Percentiles rank a stretch among this genome's conserved stretches.
phyloP scores from a whole-genome alignment of 2,797 vertebrate genomes.

The Danio choprae region DNA sequence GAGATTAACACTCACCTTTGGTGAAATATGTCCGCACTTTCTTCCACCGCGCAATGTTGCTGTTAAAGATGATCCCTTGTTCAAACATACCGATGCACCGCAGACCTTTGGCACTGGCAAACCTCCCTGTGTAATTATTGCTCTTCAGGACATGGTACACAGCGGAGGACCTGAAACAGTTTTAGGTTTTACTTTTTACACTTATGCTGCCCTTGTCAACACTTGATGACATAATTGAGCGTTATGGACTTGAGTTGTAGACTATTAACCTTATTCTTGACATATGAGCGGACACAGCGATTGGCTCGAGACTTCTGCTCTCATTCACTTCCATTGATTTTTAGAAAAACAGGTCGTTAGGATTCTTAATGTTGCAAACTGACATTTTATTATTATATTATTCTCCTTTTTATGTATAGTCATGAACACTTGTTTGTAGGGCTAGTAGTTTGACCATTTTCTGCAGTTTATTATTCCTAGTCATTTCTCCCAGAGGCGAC shows the following conservation, averaged over 20 bases:
- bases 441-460: no score
- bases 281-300: no score
- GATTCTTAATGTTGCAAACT: no score
- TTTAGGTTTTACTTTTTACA: not conserved
- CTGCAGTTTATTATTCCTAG: no score
- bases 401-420: no score
- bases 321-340: no score
- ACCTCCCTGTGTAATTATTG: conserved; percentile 84
- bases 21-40: conserved; percentile 86
- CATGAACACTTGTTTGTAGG: no score
- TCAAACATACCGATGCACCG: conserved; percentile 93
- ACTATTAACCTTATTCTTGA: no score
- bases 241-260: not conserved
- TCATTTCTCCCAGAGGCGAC: no score
- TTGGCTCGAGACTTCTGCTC: no score
- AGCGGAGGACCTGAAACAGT: conserved; percentile 83
- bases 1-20: conserved; percentile 81
- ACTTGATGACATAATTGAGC: not conserved
- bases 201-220: not conserved
- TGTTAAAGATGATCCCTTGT: conserved; percentile 95
- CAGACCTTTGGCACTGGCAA: conserved; percentile 88
- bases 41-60: conserved; percentile 87
- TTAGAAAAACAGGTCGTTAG: no score
- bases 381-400: no score
- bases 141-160: conserved; percentile 91